Conservation (phyloP, 2,113 vertebrate genomes). For the Leucoraja erinaceus region DNA sequence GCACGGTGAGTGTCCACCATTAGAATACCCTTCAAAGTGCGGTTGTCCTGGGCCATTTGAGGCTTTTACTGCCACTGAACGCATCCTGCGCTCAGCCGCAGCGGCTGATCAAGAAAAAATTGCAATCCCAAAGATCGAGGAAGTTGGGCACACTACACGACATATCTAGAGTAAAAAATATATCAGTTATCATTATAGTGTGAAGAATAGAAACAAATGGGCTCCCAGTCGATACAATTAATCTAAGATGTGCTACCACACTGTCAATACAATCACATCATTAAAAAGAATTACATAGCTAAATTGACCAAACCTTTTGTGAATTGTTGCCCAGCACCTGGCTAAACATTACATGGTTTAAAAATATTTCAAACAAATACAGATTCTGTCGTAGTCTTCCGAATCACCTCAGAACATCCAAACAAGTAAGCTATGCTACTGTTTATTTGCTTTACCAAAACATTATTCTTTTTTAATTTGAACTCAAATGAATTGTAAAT, state of each 20-base stretch:
- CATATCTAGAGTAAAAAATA: not conserved
- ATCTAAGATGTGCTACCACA: not conserved
- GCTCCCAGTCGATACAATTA: not conserved
- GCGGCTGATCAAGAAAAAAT: not conserved
- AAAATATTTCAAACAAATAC: not conserved
- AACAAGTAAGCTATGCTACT: not conserved
- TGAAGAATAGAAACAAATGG: not conserved
- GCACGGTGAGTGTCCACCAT: conserved; percentile 36
- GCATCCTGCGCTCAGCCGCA: not conserved
- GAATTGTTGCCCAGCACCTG: conserved; percentile 10
- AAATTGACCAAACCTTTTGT: not conserved
- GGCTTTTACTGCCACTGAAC: conserved; percentile 34
- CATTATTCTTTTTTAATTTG: not conserved
- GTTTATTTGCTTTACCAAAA: not conserved
- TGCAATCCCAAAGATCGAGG: not conserved
- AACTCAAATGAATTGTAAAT: not conserved
- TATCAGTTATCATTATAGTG: not conserved
- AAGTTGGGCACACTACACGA: not conserved
- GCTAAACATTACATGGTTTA: not conserved
- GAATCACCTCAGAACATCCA: not conserved
- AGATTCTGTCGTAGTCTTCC: not conserved
- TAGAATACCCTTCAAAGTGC: conserved; percentile 36
- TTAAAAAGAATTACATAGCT: not conserved
- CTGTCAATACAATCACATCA: not conserved
- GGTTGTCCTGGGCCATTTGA: conserved; percentile 24